Conservation (phyloP, 2,888 invertebrate species). For the Chironomus riparius region DNA sequence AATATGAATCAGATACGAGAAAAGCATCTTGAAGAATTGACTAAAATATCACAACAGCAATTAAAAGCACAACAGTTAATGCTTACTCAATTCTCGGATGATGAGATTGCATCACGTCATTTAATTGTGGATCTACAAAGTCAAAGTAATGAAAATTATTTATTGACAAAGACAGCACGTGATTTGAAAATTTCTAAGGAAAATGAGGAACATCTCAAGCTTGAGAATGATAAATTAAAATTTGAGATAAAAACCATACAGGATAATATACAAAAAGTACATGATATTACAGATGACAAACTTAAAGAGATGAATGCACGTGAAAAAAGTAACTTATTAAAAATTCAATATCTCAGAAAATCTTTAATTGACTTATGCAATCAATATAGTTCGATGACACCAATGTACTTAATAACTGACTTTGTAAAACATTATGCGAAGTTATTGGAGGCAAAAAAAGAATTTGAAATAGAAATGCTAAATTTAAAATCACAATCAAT, state of each 20-base stretch:
- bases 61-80: conserved; percentile 39
- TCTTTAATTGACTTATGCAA: conserved; percentile 35
- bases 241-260: conserved; percentile 30
- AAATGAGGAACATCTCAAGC: conserved; percentile 29
- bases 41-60: conserved; percentile 28
- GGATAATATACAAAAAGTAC: background rate
- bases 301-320: conserved; percentile 34
- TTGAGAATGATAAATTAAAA: conserved; percentile 32
- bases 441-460: conserved; percentile 9
- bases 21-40: conserved; percentile 20
- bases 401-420: conserved; percentile 39
- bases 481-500: background rate
- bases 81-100: conserved; percentile 40
- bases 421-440: conserved; percentile 32
- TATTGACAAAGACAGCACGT: conserved; percentile 38
- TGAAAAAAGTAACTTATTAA: conserved; percentile 34
- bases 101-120: conserved; percentile 40
- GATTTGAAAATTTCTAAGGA: conserved; percentile 34
- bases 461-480: background rate
- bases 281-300: conserved; percentile 27
- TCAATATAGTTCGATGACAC: conserved; percentile 42
- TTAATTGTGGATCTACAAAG: conserved; percentile 42
- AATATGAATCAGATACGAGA: conserved; percentile 31
- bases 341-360: conserved; percentile 38
- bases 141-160: conserved; percentile 37